These are phyloP conservation scores for Catharus ustulatus DNA, from an alignment of 2,797 vertebrate genomes.

Conservation along the genomic window DNA sequence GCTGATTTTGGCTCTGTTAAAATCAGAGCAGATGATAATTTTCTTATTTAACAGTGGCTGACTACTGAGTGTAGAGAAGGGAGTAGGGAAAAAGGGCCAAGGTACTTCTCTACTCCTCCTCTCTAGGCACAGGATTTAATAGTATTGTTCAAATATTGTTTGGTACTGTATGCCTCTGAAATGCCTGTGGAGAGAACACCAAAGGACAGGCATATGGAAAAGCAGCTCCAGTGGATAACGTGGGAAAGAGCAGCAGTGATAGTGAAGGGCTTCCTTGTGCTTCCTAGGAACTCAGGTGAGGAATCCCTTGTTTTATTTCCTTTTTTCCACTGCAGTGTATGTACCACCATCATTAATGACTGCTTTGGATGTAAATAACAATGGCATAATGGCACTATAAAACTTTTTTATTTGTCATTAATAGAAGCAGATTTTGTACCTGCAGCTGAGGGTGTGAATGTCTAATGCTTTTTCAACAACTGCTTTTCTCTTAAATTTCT, in stretches of 20 bases:
- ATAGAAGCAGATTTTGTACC: background rate
- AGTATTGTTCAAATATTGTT: rapidly evolving
- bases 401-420: background rate
- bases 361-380: background rate
- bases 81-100: background rate
- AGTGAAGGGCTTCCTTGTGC: background rate
- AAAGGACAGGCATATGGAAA: background rate
- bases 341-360: background rate
- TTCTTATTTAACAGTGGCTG: background rate
- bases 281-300: background rate
- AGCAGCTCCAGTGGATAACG: background rate
- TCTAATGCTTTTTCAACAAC: background rate
- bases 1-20: background rate
- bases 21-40: background rate
- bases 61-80: background rate
- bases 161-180: background rate
- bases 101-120: background rate
- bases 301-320: background rate
- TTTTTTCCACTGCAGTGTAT: background rate
- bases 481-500: background rate
- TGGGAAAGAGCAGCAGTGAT: background rate
- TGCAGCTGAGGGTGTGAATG: background rate
- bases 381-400: background rate
- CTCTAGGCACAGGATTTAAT: background rate
- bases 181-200: background rate